A percentile compares a stretch with the other conserved stretches of the same genome.
Conservation (phyloP, 2,797 vertebrate species). For the Enteromius trimaculatus region DNA sequence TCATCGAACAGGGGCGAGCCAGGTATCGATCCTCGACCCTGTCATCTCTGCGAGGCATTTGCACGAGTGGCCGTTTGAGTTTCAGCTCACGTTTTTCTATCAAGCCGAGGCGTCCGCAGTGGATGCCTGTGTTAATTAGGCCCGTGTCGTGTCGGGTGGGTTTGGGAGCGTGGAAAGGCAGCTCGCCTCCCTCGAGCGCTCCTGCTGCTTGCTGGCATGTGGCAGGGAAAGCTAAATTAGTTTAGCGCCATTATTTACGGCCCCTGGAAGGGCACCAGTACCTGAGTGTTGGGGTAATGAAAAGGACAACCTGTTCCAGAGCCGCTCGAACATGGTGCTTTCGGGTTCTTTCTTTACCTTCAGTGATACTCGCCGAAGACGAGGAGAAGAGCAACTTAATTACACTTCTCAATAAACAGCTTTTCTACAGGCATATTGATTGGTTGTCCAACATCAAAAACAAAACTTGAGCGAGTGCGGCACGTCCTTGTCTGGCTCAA, state of each 20-base stretch:
- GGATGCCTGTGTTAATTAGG: constrained; percentile 65
- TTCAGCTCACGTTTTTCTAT: constrained; percentile 49
- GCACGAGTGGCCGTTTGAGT: constrained; percentile 38
- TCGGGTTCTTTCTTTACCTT: constrained; percentile 30
- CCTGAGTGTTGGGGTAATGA: constrained; percentile 54
- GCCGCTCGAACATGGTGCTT: constrained; percentile 13
- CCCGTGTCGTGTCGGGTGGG: constrained; percentile 49
- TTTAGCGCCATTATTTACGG: constrained; percentile 63
- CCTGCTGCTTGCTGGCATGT: constrained; percentile 58
- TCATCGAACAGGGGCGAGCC: constrained; percentile 35
- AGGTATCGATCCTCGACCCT: constrained; percentile 50
- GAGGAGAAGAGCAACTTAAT: not conserved
- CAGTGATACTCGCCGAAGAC: not conserved
- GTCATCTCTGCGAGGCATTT: constrained; percentile 50
- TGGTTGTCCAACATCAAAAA: constrained; percentile 23
- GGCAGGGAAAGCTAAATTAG: constrained; percentile 63
- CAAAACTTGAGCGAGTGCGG: not conserved
- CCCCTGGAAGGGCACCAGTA: constrained; percentile 57
- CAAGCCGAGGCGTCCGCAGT: constrained; percentile 40
- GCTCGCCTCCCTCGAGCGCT: constrained; percentile 41
- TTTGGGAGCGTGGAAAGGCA: constrained; percentile 42
- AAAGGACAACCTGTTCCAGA: constrained; percentile 58
- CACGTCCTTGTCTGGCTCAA: not conserved
- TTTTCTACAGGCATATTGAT: not conserved
- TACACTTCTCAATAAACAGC: not conserved